Evolutionary conservation across 2,888 invertebrate genomes (phyloP).

Genomic region (Exocentrus adspersus): DNA sequence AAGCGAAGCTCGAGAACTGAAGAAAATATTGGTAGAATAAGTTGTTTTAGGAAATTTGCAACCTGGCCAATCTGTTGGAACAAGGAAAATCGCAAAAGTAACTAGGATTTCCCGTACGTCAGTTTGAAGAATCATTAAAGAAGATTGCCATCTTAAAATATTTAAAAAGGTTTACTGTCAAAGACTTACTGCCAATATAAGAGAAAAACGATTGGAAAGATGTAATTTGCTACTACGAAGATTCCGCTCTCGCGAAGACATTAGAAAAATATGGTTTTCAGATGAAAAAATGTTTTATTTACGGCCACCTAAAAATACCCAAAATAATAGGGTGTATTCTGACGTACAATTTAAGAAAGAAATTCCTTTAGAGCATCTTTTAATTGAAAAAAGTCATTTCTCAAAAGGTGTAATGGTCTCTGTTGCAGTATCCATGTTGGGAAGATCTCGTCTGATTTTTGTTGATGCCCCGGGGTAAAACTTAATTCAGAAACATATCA

Average conservation of each 20-base stretch:
- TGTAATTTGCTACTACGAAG: neutral
- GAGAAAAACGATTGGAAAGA: too few relatives aligned
- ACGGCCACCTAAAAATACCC: neutral
- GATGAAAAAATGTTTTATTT: neutral
- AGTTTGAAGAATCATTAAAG: neutral
- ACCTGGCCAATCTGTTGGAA: neutral
- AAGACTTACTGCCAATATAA: neutral
- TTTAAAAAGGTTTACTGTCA: neutral
- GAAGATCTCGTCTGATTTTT: too few relatives aligned
- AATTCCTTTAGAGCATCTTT: too few relatives aligned
- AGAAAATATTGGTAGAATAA: neutral
- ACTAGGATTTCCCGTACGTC: neutral
- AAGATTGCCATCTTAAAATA: neutral
- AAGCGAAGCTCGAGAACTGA: neutral
- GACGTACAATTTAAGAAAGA: too few relatives aligned
- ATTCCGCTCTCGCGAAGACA: constrained; percentile 1
- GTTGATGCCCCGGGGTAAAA: too few relatives aligned
- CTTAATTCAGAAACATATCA: too few relatives aligned
- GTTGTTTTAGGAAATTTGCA: neutral
- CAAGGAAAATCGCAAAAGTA: neutral
- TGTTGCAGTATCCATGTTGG: too few relatives aligned
- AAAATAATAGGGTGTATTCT: neutral
- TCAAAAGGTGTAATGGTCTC: too few relatives aligned
- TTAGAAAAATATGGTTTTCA: neutral
- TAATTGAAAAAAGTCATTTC: too few relatives aligned